Evolutionary conservation across 2,888 invertebrate genomes (phyloP), one percentile per base, ranked within the genome.

Genomic region (Eupithecia vulgata): DNA sequence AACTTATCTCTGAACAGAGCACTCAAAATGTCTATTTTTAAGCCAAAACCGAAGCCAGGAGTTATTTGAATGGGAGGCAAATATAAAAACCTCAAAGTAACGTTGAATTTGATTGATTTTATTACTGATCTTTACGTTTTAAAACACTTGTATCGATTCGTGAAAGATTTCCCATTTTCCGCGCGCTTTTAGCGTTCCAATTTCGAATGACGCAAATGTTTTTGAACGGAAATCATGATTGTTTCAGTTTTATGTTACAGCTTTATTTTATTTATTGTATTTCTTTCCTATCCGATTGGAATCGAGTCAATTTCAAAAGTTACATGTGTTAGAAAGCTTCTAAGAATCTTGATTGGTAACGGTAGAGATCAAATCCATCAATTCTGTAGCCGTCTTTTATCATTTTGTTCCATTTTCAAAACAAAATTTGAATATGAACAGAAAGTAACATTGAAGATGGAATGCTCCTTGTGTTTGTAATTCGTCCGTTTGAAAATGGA

Each of bases 1-100:
- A 90, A 91, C 91, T 92, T 92, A 93, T 92, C 92, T 90, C 84
- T 74, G 80, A 81, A 78, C 81, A 81, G 82, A 88, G 89, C 92
- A 93, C 93, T 93, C 92, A 91, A 92, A 93, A 92, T 82, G 82
- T 92, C 93, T 93, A 93, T 93, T 93, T 93, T 92, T 92, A 91
- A 91, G 89, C 88, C 82, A 90, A 92, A 92, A 88, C 86, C 73
- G 72, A 75, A 80, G 77, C 81, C 83, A 82, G 80, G 72, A 75
- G 75, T 75, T 77, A 79, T 74, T 73, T 74, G 76, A 78, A 80
- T 76, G 72, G 76, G 81, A 82, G 83, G 87, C 86, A 88, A 91
- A 91, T 91, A 89, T 92, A 92, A 93, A 88, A 89, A 83, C 81
- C 87, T 81, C 84, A 84, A 84, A 85, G 89, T 89, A 89, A 89